phyloP scores from a whole-genome alignment of 2,113 vertebrate species.

The Camarhynchus parvulus region DNA sequence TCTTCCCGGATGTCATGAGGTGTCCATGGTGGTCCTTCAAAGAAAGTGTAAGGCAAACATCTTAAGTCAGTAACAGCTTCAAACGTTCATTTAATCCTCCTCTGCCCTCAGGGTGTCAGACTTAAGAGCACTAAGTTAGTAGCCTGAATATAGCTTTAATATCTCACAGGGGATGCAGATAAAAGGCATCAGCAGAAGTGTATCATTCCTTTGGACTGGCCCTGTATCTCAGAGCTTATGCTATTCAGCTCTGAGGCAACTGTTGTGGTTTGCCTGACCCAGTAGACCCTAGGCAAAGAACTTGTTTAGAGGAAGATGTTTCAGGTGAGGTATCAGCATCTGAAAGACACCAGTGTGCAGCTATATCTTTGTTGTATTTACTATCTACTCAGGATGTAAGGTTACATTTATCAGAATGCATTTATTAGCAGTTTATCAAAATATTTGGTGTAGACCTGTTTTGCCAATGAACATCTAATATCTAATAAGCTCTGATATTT shows the following conservation, averaged over 20 bases:
- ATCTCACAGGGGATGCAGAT: not conserved
- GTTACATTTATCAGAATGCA: not conserved
- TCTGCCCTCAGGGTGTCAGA: not conserved
- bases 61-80: not conserved
- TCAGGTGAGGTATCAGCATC: not conserved
- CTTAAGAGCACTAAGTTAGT: not conserved
- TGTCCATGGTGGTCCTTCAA: not conserved
- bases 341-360: not conserved
- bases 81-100: not conserved
- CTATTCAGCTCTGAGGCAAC: not conserved
- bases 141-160: not conserved
- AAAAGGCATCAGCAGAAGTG: not conserved
- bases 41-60: not conserved
- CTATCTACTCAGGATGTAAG: not conserved
- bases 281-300: not conserved
- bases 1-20: not conserved
- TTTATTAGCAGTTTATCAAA: not conserved
- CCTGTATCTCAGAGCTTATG: not conserved
- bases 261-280: not conserved
- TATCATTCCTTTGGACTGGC: not conserved
- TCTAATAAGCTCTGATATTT: not conserved
- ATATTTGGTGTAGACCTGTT: not conserved
- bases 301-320: not conserved
- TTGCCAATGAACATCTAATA: not conserved
- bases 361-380: not conserved